phyloP scores from a whole-genome alignment of 1,140 invertebrate genomes.

The Dendrolimus punctatus region DNA sequence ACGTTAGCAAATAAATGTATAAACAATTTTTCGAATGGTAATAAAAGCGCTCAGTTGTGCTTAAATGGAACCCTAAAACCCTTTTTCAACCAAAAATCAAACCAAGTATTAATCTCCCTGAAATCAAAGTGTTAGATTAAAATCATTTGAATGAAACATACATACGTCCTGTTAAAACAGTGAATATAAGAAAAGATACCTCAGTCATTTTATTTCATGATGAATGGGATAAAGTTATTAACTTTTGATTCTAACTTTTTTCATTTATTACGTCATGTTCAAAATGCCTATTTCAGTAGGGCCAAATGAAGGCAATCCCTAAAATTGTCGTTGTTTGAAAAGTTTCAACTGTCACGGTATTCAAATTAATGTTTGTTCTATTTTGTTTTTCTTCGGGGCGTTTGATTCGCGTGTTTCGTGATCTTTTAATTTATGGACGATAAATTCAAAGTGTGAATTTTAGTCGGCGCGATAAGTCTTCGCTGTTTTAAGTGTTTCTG shows the following conservation, averaged over 20 bases:
- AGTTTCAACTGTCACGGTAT: conserved; percentile 64
- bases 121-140: background rate
- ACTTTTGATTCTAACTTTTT: conserved; percentile 70
- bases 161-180: conserved; percentile 5
- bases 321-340: conserved; percentile 63
- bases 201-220: conserved; percentile 53
- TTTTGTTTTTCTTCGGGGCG: conserved; percentile 54
- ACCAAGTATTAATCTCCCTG: background rate
- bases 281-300: conserved; percentile 60
- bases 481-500: too few relatives aligned
- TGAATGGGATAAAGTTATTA: conserved; percentile 68
- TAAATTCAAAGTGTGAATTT: too few relatives aligned
- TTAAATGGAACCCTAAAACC: too few relatives aligned
- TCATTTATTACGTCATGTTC: conserved; percentile 68
- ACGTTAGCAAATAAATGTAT: too few relatives aligned
- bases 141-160: too few relatives aligned
- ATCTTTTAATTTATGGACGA: conserved; percentile 28
- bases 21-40: too few relatives aligned
- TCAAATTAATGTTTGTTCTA: conserved; percentile 68
- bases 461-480: too few relatives aligned
- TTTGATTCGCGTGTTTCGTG: conserved; percentile 38
- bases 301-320: conserved; percentile 63
- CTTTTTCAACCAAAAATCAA: background rate
- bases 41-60: too few relatives aligned
- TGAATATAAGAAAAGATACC: conserved; percentile 36